Conservation (phyloP, 2,797 vertebrate genomes). For the Phoeniculus purpureus region DNA sequence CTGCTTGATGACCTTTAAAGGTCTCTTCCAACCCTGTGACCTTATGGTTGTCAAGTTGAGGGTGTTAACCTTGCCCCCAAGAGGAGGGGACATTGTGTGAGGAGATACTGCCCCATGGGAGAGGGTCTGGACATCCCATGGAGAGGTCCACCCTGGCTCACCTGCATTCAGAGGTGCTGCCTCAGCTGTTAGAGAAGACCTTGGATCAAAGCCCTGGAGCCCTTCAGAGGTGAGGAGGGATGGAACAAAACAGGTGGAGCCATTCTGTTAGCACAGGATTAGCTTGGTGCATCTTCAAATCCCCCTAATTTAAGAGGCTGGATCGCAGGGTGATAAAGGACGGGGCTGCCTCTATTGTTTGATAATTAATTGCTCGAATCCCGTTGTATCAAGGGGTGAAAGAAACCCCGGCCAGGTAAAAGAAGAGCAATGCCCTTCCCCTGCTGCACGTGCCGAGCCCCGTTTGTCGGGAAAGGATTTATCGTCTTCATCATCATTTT, state of each 20-base stretch:
- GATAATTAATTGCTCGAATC: constrained; percentile 51
- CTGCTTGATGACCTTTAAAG: no score
- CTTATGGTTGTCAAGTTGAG: no score
- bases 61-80: rapidly evolving
- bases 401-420: background rate
- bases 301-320: background rate
- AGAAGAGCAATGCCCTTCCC: constrained; percentile 1
- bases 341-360: background rate
- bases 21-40: no score
- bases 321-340: constrained; percentile 8
- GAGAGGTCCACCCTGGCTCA: background rate
- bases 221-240: background rate
- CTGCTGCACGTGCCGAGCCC: background rate
- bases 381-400: background rate
- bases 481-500: constrained; percentile 53
- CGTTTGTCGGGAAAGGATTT: constrained; percentile 28
- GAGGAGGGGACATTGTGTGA: rapidly evolving
- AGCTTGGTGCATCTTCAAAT: background rate
- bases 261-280: background rate
- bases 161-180: background rate
- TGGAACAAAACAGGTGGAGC: background rate
- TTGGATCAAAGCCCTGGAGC: background rate
- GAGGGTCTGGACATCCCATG: background rate
- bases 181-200: background rate
- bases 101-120: no score